Conservation (phyloP, 2,113 vertebrate species). For the Acanthochromis polyacanthus region DNA sequence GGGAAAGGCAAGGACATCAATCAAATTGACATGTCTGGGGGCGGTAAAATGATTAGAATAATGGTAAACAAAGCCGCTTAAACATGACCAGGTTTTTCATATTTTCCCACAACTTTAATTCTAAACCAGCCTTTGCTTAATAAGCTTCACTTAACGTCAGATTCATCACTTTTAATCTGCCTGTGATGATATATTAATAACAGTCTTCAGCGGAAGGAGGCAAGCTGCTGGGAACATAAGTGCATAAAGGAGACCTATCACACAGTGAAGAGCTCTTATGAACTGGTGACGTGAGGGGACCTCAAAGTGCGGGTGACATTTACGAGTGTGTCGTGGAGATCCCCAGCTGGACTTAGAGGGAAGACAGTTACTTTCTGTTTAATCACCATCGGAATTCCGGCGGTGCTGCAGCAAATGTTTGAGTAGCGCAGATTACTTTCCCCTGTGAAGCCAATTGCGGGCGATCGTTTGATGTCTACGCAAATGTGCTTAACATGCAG, state of each 20-base stretch:
- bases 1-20: constrained; percentile 69
- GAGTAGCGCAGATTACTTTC: constrained; percentile 65
- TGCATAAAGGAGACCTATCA: constrained; percentile 43
- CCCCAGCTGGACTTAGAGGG: constrained; percentile 53
- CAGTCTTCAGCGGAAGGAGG: constrained; percentile 40
- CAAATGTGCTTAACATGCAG: constrained; percentile 73
- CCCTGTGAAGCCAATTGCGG: constrained; percentile 57
- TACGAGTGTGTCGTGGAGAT: constrained; percentile 57
- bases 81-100: constrained; percentile 22
- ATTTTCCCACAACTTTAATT: constrained; percentile 42
- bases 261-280: constrained; percentile 48
- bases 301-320: constrained; percentile 69
- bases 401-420: constrained; percentile 69
- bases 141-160: constrained; percentile 54
- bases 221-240: constrained; percentile 50
- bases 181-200: constrained; percentile 68
- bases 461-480: constrained; percentile 68
- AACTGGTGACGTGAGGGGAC: constrained; percentile 42
- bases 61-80: constrained; percentile 72
- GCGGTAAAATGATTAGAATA: constrained; percentile 78
- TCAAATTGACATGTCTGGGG: constrained; percentile 72
- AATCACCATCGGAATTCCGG: constrained; percentile 68
- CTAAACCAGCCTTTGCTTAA: constrained; percentile 26
- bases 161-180: constrained; percentile 60
- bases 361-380: constrained; percentile 62